A percentile compares a stretch with the other conserved stretches of the same genome.
phyloP scores from a whole-genome alignment of 1,140 invertebrate genomes.

The Leptopilina boulardi region DNA sequence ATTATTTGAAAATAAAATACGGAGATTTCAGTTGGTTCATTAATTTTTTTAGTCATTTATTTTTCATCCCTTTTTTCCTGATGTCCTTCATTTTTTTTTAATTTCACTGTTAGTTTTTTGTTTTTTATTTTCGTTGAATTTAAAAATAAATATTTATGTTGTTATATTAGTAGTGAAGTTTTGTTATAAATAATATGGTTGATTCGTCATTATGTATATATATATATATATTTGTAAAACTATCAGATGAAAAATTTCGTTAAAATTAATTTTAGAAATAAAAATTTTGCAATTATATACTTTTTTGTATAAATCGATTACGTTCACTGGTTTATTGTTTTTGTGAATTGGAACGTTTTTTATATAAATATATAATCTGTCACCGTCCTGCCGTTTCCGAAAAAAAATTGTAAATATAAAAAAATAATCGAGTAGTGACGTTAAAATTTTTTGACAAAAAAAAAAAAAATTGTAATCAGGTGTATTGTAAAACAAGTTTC shows the following conservation, averaged over 20 bases:
- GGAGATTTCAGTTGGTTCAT: conserved; percentile 65
- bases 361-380: conserved; percentile 33
- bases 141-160: conserved; percentile 23
- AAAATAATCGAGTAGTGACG: conserved; percentile 40
- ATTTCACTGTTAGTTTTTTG: not conserved
- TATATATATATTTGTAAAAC: too few relatives aligned
- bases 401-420: conserved; percentile 53
- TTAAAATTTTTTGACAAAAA: conserved; percentile 18
- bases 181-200: conserved; percentile 16
- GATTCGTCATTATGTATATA: conserved; percentile 22
- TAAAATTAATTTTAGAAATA: not conserved
- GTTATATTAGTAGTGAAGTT: conserved; percentile 19
- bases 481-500: conserved; percentile 38
- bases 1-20: conserved; percentile 74
- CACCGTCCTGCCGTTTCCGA: conserved; percentile 51
- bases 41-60: conserved; percentile 58
- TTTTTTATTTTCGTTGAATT: conserved; percentile 28
- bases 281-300: not conserved
- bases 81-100: conserved; percentile 29
- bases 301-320: conserved; percentile 15
- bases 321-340: conserved; percentile 22
- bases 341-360: conserved; percentile 6
- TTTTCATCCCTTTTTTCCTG: conserved; percentile 45
- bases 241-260: not conserved
- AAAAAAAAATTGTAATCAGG: conserved; percentile 40